Base-by-base conservation (phyloP, 1,140 invertebrate genomes). In the Lasioglossum albipes region DNA sequence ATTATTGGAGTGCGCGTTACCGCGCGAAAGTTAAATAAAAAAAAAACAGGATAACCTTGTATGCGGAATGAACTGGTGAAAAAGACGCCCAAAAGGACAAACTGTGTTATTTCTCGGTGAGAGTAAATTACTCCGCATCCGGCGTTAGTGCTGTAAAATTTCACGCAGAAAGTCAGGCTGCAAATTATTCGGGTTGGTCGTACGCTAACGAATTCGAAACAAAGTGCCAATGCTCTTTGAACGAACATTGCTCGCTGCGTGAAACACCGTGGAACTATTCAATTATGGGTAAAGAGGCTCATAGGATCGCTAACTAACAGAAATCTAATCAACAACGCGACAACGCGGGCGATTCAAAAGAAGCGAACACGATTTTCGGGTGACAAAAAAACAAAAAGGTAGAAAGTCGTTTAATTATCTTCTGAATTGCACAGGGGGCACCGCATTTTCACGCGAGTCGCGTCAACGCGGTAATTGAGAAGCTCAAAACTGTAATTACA, bases 401-500 rank as follows among this genome's bases (percentile, higher is more conserved):
- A 59, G 36, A 20, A 49, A 67, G 68, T 36, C 57, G 74, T 81
- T 80, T 84, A 85, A 85, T 85, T 84, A 84, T 85, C 82, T 75
- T 62, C 67, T n/a, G 79, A 75, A 84, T 84, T 81, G 52, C 41
- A 54, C 41, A 52, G 22, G 52, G 6, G 13, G 36, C 61, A 16
- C 52, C 6, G 13, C 22, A 64, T 71, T 74, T 75, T 67, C 71
- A 57, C 31, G 61, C 20, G 68, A 7, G 36, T 18, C 13, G 64
- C 31, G 64, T 57, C 78, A 69, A 45, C 77, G 31, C 36, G 49
- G 52, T 86, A 85, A 85, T 85, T 86, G 84, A 86, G 85, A 83
- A 85, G 76, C 84, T 79, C 62, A 69, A 86, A 79, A 75, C 80
- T 57, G 69, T 85, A 85, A 85, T 83, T 86, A 86, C 75, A 22